Base-by-base conservation (phyloP, 1,140 invertebrate genomes). In the Lasaia peninsularis region DNA sequence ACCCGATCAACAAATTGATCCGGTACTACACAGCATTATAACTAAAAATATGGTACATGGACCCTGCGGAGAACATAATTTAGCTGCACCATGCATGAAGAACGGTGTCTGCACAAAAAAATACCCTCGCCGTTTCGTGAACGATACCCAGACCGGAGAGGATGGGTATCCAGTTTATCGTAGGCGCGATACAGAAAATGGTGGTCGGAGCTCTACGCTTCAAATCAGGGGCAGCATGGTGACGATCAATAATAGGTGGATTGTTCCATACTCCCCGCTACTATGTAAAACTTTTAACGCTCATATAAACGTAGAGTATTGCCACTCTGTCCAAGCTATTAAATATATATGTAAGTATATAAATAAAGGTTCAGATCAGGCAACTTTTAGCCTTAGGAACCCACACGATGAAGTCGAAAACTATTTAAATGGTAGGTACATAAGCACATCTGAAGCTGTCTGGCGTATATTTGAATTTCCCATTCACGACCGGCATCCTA, bases 1-100 rank as follows among this genome's bases (percentile, higher is more conserved):
- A 50, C 89, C 91, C n/a, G 73, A 91, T 78, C 62, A 53, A 14
- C 12, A 63, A 49, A 63, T 28, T 37, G 75, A 91, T 74, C 75
- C 79, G 24, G 28, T 60, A 34, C 58, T 90, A 18, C 60, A 73
- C 68, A 71, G 71, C 16, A 66, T 85, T 50, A 69, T 90, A 12
- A 81, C 40, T 9, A 80, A 68, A 44, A 58, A 79, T 65, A 91
- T 91, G 88, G 82, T 90, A 65, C 86, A 91, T 73, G 81, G 86
- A 20, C 89, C 82, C 2, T 90, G 87, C 67, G 83, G 84, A 63
- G 18, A 24, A 8, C 24, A 67, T 2, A 85, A 89, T 48, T 32
- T 55, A 56, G 35, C 20, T 11, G 9, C 60, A 44, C 61, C 60
- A 11, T 67, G 65, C 33, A 63, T 67, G 65, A 44, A 34, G 9